phyloP scores from a whole-genome alignment of 2,113 vertebrate species.

The Rattus rattus region DNA sequence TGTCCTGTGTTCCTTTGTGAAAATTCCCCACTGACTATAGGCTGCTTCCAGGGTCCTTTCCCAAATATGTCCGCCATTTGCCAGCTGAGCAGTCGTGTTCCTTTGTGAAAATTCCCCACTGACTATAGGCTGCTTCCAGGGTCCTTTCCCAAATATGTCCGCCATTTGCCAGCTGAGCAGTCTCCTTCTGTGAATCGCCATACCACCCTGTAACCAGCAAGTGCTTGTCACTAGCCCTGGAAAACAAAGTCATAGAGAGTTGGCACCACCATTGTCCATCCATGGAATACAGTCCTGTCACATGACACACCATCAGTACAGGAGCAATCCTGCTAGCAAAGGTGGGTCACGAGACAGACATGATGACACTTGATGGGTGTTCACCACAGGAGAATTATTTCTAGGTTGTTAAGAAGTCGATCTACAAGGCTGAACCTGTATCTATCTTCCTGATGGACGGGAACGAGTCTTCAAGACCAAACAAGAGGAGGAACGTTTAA shows the following conservation, averaged over 20 bases:
- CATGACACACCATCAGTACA: not conserved
- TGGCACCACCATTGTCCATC: fast-evolving
- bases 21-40: not conserved
- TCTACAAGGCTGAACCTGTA: not conserved
- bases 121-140: not conserved
- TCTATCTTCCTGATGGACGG: not conserved
- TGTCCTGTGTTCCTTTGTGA: not conserved
- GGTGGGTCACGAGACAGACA: not conserved
- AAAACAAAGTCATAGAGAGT: fast-evolving
- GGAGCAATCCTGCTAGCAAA: not conserved
- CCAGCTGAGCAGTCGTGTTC: not conserved
- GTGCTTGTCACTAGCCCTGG: not conserved
- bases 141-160: not conserved
- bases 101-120: not conserved
- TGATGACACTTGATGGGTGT: too few species aligned
- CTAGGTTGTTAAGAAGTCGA: not conserved
- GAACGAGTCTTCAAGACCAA: not conserved
- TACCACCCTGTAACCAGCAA: not conserved
- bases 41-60: not conserved
- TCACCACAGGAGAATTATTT: not conserved
- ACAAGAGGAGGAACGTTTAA: not conserved
- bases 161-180: not conserved
- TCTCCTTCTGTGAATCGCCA: not conserved
- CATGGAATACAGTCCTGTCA: not conserved
- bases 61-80: not conserved